phyloP scores from a whole-genome alignment of 2,888 invertebrate species.

The Lepidonotus clava region DNA sequence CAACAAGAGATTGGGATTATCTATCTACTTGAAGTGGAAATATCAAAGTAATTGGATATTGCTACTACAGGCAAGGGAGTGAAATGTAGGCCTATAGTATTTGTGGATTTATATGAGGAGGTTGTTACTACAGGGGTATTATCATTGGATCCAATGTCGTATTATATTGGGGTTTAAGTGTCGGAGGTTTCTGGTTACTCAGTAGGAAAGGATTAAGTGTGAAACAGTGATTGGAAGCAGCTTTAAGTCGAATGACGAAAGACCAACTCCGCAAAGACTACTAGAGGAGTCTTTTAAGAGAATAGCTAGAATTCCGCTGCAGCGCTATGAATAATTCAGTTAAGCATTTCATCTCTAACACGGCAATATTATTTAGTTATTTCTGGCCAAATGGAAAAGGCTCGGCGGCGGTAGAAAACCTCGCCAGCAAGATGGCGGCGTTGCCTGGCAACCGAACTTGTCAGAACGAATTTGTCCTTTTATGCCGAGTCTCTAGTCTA shows the following conservation, averaged over 20 bases:
- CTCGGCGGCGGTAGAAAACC: slow-evolving; percentile 34
- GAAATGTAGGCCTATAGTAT: no score
- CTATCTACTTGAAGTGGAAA: no score
- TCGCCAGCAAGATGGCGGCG: not conserved
- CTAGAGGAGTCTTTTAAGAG: slow-evolving; percentile 27
- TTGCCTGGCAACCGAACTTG: slow-evolving; percentile 41
- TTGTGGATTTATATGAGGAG: no score
- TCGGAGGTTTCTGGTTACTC: no score
- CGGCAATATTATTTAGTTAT: slow-evolving; percentile 50
- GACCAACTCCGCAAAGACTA: not conserved
- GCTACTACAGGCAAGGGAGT: no score
- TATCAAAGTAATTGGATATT: no score
- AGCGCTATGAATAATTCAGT: slow-evolving; percentile 44
- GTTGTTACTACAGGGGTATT: no score
- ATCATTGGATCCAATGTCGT: no score
- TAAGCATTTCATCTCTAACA: slow-evolving; percentile 50
- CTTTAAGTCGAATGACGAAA: no score
- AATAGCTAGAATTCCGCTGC: slow-evolving; percentile 47
- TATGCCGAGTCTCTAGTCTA: slow-evolving; percentile 46
- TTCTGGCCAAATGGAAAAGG: slow-evolving; percentile 31
- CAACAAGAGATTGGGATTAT: not conserved
- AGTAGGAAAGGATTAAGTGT: no score
- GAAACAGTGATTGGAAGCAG: no score
- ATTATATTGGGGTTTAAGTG: no score
- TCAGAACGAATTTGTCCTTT: slow-evolving; percentile 47